Evolutionary conservation across 2,888 invertebrate species (phyloP).

Genomic region (Apodemia arnacis): DNA sequence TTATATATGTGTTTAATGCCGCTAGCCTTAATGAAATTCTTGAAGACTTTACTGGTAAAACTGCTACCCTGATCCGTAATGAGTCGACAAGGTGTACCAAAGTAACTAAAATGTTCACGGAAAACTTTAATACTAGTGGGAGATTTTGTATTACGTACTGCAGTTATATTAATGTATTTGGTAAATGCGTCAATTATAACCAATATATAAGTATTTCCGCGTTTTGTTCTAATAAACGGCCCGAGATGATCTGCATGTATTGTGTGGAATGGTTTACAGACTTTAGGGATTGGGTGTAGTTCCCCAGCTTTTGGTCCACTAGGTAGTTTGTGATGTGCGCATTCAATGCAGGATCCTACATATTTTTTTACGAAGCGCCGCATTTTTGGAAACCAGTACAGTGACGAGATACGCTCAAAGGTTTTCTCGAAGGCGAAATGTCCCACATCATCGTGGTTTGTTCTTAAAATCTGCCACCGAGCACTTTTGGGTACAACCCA

Average conservation of each 20-base stretch:
- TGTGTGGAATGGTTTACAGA: constrained; percentile 3
- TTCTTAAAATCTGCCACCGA: constrained; percentile 75
- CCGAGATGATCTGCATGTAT: background rate
- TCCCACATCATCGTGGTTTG: constrained; percentile 80
- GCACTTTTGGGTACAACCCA: constrained; percentile 72
- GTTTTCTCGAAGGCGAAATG: constrained; percentile 82
- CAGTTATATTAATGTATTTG: constrained; percentile 8
- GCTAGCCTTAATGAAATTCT: constrained; percentile 33
- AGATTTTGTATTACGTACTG: constrained; percentile 27
- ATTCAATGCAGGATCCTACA: constrained; percentile 51
- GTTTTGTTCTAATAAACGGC: constrained; percentile 1
- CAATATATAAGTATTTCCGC: constrained; percentile 11
- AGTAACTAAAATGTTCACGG: constrained; percentile 30
- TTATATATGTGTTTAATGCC: constrained; percentile 68
- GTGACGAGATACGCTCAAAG: constrained; percentile 31
- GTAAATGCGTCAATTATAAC: constrained; percentile 27
- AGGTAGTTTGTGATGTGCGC: constrained; percentile 59
- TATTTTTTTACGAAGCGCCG: constrained; percentile 64
- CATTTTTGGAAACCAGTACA: constrained; percentile 79
- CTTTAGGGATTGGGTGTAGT: background rate
- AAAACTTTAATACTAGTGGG: background rate
- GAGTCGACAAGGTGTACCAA: constrained; percentile 61
- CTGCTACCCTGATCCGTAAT: constrained; percentile 71
- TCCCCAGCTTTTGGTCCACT: constrained; percentile 36
- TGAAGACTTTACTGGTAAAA: constrained; percentile 71